Base-by-base conservation (phyloP, 2,797 vertebrate species). In the Sus cebifrons region DNA sequence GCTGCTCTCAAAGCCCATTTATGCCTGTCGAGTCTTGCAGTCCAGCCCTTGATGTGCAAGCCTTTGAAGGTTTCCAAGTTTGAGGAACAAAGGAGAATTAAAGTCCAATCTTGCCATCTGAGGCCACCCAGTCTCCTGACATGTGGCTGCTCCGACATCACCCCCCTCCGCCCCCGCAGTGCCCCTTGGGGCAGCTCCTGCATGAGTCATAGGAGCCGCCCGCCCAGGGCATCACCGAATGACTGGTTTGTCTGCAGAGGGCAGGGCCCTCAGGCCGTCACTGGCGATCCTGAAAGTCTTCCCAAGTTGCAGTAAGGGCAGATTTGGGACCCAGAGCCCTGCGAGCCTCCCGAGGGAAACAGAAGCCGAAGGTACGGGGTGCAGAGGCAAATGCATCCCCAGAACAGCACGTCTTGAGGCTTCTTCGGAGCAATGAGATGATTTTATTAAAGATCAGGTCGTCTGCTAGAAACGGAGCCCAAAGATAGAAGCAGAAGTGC, bases 41-140 rank as follows among this genome's bases (percentile, higher is more conserved):
- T 1, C 16, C 49, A 91, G 60, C 79, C 27, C 49, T 58, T 36
- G 8, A 3, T 78, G 77, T 65, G 73, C 70, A 25, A 58, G 92
- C 91, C 96, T 88, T 82, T 95, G 44, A 64, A 56, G 17, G 2
- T 95, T 94, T 97, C 86, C 58, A 82, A 83, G 62, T 94, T 83
- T 21, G 18, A 71, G 84, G 60, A 97, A 73, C 32, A 96, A 94
- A 25, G 6, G 95, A 54, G 81, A 79, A 92, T 77, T 74, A 83
- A 25, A 93, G 79, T 4, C 56, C 25, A 2, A 49, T 60, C 77
- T 52, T 73, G 16, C 40, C 86, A 21, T 52, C 67, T 16, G 54
- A 93, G 90, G 56, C 60, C 36, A 5, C 82, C 91, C 65, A 29
- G 94, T 83, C 49, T 78, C 68, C 89, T 94, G 89, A 29, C 68